Base-by-base conservation (phyloP, 2,888 invertebrate genomes). In the Zhengitettix transpicula region DNA sequence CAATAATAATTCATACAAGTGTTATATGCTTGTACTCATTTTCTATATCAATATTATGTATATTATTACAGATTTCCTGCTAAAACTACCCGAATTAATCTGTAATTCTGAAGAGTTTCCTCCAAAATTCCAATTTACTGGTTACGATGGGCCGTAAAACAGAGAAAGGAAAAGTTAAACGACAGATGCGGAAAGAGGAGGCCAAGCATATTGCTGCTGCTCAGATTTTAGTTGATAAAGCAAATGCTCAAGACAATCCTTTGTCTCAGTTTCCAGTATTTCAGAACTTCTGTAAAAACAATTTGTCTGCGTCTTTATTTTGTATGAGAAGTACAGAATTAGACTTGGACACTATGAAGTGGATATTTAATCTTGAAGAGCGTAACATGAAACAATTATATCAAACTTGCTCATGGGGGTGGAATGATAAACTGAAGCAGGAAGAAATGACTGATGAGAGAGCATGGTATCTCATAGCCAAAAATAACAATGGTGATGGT, bases 361-460 rank as follows among this genome's bases (percentile, higher is more conserved):
- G 87, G 86, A 80, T 84, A 55, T 84, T 88, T 67, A 78, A 84
- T 67, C 76, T 92, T 40, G 85, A 87, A 62, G 84, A 86, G 70
- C 77, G 78, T 64, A 92, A 92, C 71, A 89, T 91, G 89, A 82
- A 84, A 72, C 69, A 75, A 62, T 74, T 85, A 82, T 91, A 83
- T 72, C 83, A 85, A 67, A 78, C 79, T n/a, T 86, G 87, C 71
- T 82, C 84, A 1, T 87, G 86, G 85, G 88, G 88, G 41, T 89
- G 89, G 89, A 83, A 83, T 69, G 82, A 81, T 62, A 77, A 79
- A n/a, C 79, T 81, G 56, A 89, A 89, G 72, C 73, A 75, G 16
- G 81, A 83, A 62, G 89, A 89, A 73, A 79, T 89, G 79, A 80
- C 77, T 40, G 85, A 88, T 66, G 82, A 83, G 60, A 73, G 78